Evolutionary conservation across 2,888 invertebrate species (phyloP).

Genomic region (Ischnus inquisitorius): DNA sequence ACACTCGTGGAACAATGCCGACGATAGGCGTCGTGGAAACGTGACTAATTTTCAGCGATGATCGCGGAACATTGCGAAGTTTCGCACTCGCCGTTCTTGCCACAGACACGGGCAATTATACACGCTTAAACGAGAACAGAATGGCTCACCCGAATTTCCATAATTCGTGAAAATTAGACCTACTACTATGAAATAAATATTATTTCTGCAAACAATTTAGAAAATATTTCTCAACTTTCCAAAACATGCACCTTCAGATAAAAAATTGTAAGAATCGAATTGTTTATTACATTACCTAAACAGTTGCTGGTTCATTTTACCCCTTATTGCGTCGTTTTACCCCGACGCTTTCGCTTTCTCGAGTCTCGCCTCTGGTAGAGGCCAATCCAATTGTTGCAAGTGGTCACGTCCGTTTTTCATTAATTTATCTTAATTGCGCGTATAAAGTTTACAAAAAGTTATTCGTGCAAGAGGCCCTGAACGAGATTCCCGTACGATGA

Average conservation of each 20-base stretch:
- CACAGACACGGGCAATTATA: conserved; percentile 18
- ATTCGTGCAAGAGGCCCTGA: conserved; percentile 2
- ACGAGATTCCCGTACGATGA: conserved; percentile 12
- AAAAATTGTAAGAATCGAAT: background rate
- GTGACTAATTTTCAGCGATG: conserved; percentile 66
- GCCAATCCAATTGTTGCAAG: conserved; percentile 61
- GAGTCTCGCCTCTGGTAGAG: conserved; percentile 40
- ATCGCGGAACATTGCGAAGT: conserved; percentile 39
- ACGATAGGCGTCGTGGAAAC: conserved; percentile 57
- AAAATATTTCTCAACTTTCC: too few species aligned
- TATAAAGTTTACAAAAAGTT: conserved; percentile 24
- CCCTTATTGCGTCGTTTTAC: background rate
- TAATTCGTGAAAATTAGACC: background rate
- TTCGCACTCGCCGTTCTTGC: conserved; percentile 50
- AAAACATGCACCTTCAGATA: too few species aligned
- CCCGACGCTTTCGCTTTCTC: background rate
- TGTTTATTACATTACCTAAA: background rate
- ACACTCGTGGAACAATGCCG: conserved; percentile 38
- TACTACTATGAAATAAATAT: too few species aligned
- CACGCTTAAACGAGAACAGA: background rate
- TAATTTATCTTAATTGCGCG: conserved; percentile 60
- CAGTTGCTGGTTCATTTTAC: background rate
- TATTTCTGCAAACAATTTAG: too few species aligned
- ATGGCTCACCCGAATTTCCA: background rate
- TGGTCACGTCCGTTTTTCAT: conserved; percentile 58